Conservation (phyloP, 2,797 vertebrate genomes). For the Aphelocoma californica region DNA sequence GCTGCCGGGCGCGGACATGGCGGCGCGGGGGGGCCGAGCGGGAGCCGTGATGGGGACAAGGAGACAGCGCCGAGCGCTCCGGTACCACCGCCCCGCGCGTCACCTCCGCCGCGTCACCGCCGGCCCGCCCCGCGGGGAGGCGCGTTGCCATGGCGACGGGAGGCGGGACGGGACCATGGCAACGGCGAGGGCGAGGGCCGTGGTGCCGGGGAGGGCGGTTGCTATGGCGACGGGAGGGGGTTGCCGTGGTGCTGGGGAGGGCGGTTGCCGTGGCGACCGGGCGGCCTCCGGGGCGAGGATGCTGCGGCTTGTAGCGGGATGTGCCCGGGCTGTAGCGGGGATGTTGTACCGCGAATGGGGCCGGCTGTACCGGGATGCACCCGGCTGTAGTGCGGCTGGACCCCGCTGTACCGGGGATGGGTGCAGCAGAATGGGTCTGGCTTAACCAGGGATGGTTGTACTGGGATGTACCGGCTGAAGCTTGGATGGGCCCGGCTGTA, state of each 20-base stretch:
- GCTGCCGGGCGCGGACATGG: constrained; percentile 83
- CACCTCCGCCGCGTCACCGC: background rate
- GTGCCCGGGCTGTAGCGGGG: background rate
- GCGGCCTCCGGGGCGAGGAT: background rate
- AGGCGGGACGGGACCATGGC: background rate
- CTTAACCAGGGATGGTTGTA: no score
- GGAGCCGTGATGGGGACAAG: constrained; percentile 42
- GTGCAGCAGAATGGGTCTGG: background rate
- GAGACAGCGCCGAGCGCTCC: background rate
- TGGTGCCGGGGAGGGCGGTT: background rate
- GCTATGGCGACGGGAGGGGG: background rate
- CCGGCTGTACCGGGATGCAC: background rate
- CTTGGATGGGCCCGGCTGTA: background rate
- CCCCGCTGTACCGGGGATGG: background rate
- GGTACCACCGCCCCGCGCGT: background rate
- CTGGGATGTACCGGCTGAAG: background rate
- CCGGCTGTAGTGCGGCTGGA: background rate
- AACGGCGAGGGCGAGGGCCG: background rate
- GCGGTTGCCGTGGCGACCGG: background rate
- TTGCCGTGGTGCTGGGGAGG: background rate
- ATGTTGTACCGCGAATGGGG: background rate
- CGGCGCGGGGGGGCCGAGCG: constrained; percentile 27
- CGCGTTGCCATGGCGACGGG: background rate
- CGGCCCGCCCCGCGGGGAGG: background rate
- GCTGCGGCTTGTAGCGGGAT: background rate